These are phyloP conservation scores for Elephas maximus DNA, from an alignment of 2,113 vertebrate genomes.

Conservation along the genomic window DNA sequence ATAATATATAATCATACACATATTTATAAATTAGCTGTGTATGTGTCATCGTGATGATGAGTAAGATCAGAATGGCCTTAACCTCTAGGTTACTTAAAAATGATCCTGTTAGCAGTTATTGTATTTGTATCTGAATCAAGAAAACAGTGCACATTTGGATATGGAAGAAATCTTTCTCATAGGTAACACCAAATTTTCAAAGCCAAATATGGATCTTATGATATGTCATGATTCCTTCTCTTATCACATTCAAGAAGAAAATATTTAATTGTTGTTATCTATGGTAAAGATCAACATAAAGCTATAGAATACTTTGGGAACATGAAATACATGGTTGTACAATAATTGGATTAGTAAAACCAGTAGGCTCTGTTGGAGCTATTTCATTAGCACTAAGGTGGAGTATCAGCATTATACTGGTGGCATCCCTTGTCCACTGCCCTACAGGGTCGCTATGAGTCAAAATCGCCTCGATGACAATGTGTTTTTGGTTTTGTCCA, in stretches of 20 bases:
- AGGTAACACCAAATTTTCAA: neutral
- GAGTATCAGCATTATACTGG: neutral
- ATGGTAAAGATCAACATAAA: neutral
- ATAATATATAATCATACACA: neutral
- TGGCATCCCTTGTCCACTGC: neutral
- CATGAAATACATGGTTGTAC: neutral
- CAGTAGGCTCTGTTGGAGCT: neutral
- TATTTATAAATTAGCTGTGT: neutral
- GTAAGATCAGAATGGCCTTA: neutral
- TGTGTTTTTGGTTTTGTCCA: too few relatives aligned
- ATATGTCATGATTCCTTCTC: neutral
- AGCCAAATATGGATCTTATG: neutral
- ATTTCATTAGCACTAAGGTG: neutral
- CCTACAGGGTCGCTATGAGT: too few relatives aligned
- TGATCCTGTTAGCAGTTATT: neutral
- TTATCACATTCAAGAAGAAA: neutral
- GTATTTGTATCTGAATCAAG: neutral
- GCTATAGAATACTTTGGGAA: neutral
- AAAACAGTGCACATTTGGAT: slow-evolving; percentile 3
- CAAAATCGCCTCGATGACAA: too few relatives aligned
- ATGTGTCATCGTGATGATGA: neutral
- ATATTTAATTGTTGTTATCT: neutral
- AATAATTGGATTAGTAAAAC: neutral
- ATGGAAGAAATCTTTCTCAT: neutral
- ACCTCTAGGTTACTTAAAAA: neutral